Conservation (phyloP, 2,797 vertebrate species). For the Rachycentron canadum region DNA sequence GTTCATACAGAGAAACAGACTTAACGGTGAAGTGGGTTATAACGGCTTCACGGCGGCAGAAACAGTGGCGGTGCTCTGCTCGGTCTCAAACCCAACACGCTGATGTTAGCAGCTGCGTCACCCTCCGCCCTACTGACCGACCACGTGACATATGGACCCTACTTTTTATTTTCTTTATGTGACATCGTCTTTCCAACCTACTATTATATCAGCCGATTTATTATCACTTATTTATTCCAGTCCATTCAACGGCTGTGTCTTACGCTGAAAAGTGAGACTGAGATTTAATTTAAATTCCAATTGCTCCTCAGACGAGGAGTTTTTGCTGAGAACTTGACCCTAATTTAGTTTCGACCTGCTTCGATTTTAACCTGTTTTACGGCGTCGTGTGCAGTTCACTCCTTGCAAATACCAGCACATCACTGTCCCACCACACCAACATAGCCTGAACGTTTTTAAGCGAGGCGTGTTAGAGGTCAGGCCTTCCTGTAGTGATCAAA, state of each 20-base stretch:
- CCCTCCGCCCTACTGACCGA: not conserved
- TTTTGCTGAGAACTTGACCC: not conserved
- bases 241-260: not conserved
- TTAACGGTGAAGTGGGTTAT: not conserved
- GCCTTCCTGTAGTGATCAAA: conserved; percentile 21
- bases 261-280: not conserved
- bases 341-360: no score
- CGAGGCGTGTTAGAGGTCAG: no score
- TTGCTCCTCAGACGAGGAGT: not conserved
- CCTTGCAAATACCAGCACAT: not conserved
- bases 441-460: not conserved
- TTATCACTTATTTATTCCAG: no score
- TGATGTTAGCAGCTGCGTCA: not conserved
- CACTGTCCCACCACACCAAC: not conserved
- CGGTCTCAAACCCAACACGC: not conserved
- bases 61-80: not conserved
- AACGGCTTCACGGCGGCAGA: not conserved
- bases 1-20: not conserved
- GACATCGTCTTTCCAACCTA: not conserved
- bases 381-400: not conserved
- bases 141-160: conserved; percentile 25
- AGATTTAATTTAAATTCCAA: not conserved
- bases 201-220: no score
- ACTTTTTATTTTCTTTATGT: not conserved
- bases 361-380: not conserved